These are phyloP conservation scores for Apamea crenata DNA, from an alignment of 2,888 invertebrate species.

Conservation along the genomic window DNA sequence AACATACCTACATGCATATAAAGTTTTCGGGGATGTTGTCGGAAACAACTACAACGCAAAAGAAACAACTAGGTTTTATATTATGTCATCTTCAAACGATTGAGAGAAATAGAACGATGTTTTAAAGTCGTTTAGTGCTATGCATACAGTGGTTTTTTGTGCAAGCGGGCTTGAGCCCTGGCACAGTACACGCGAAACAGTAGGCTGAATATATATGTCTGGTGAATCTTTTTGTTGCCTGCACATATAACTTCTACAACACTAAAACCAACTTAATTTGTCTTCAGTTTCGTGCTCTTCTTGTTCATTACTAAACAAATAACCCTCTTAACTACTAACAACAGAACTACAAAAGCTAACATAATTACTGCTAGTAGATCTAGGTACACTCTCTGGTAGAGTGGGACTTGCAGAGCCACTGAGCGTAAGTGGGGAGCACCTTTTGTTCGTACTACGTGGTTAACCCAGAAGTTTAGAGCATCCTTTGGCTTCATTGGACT, in stretches of 20 bases:
- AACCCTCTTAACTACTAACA: constrained; percentile 12
- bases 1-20: not conserved
- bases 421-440: constrained; percentile 79
- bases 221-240: too few relatives aligned
- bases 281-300: constrained; percentile 45
- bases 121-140: not conserved
- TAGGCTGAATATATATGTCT: not conserved
- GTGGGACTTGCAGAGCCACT: constrained; percentile 71
- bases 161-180: not conserved
- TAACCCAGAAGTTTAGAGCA: constrained; percentile 78
- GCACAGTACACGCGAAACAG: not conserved
- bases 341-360: constrained; percentile 19
- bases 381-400: constrained; percentile 77
- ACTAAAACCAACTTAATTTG: constrained; percentile 24
- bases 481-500: constrained; percentile 71
- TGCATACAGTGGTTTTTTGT: too few relatives aligned
- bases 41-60: not conserved
- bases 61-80: constrained; percentile 12
- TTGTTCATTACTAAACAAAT: not conserved
- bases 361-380: constrained; percentile 70
- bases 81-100: not conserved
- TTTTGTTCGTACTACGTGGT: constrained; percentile 75
- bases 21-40: not conserved
- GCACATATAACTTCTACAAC: not conserved
- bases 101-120: not conserved